These are phyloP conservation scores for Dynastes hyllus DNA, from an alignment of 2,888 invertebrate genomes.

Conservation along the genomic window DNA sequence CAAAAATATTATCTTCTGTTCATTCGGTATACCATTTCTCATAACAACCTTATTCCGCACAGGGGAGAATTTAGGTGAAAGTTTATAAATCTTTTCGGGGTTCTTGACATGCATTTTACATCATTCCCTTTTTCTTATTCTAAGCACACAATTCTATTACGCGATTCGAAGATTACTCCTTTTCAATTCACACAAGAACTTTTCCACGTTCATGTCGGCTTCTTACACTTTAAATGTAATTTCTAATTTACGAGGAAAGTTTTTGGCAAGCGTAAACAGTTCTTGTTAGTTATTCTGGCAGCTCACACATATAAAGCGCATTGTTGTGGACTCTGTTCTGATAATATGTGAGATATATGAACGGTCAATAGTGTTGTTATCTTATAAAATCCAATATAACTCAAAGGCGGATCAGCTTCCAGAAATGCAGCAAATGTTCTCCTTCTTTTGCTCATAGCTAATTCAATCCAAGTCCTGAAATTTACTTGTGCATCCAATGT, in stretches of 20 bases:
- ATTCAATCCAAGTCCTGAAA: too few relatives aligned
- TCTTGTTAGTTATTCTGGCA: neutral
- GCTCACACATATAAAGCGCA: neutral
- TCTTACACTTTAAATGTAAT: neutral
- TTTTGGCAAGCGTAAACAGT: neutral
- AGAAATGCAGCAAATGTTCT: too few relatives aligned
- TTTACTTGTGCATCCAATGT: too few relatives aligned
- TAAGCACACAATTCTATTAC: slow-evolving; percentile 15
- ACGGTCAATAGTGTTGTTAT: too few relatives aligned
- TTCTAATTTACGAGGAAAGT: slow-evolving; percentile 12
- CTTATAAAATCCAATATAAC: too few relatives aligned
- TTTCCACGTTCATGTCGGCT: neutral
- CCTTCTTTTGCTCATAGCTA: too few relatives aligned
- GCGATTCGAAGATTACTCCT: neutral
- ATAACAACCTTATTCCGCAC: neutral
- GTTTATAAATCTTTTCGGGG: slow-evolving; percentile 14
- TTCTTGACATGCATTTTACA: slow-evolving; percentile 20
- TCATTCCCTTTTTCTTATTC: slow-evolving; percentile 16
- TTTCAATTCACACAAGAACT: neutral
- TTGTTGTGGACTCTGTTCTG: too few relatives aligned
- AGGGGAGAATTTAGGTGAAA: slow-evolving; percentile 16
- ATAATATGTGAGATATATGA: too few relatives aligned
- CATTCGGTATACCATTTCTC: neutral
- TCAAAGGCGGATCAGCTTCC: too few relatives aligned
- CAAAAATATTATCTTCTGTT: neutral